Evolutionary conservation across 2,888 invertebrate genomes (phyloP).

Genomic region (Auanema freiburgensis): DNA sequence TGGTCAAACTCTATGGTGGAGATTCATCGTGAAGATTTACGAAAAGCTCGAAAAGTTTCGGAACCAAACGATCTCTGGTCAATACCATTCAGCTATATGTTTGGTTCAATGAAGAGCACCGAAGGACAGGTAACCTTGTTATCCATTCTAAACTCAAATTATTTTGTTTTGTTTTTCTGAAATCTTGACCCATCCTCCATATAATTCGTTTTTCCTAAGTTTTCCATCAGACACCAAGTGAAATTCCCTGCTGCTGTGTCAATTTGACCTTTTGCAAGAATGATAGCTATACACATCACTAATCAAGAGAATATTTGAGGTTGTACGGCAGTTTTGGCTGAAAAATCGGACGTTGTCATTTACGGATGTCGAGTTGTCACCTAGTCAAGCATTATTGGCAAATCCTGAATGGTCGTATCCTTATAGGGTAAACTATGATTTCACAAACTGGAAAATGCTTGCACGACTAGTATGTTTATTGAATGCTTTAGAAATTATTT

Average conservation of each 20-base stretch:
- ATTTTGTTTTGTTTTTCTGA: not conserved
- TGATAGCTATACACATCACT: not conserved
- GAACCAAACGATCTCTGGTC: constrained; percentile 51
- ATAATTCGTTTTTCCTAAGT: too few relatives aligned
- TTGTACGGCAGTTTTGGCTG: constrained; percentile 61
- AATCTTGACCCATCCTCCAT: not conserved
- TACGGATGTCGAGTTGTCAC: constrained; percentile 54
- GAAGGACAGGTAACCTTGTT: constrained; percentile 47
- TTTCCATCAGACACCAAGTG: too few relatives aligned
- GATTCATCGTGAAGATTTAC: constrained; percentile 28
- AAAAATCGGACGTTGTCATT: constrained; percentile 58
- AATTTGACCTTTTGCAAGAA: too few relatives aligned
- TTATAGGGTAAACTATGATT: constrained; percentile 61
- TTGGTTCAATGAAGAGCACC: constrained; percentile 53
- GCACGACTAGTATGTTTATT: constrained; percentile 44
- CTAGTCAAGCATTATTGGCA: constrained; percentile 52
- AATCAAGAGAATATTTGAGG: constrained; percentile 21
- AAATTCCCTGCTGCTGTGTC: too few relatives aligned
- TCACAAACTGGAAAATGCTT: constrained; percentile 58
- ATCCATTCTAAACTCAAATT: not conserved
- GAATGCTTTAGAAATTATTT: constrained; percentile 1
- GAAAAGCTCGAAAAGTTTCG: constrained; percentile 31
- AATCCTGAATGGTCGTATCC: constrained; percentile 63
- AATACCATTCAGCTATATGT: constrained; percentile 61
- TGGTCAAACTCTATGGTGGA: not conserved